Conservation (phyloP, 2,888 invertebrate species). For the Argyra leucocephala region DNA sequence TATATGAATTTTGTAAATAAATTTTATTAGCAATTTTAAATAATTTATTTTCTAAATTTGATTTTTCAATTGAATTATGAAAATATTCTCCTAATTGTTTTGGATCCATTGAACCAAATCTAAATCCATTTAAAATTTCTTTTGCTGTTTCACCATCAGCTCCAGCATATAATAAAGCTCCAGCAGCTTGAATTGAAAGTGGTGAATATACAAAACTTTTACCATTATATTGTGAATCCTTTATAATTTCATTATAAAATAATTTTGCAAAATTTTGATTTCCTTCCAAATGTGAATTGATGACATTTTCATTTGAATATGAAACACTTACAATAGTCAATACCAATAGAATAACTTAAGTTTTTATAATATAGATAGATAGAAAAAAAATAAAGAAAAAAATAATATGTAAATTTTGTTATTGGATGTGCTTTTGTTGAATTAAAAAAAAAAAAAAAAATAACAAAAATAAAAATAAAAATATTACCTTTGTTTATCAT, state of each 20-base stretch:
- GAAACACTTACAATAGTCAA: neutral
- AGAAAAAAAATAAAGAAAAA: no score
- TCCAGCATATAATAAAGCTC: conserved; percentile 60
- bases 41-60: conserved; percentile 29
- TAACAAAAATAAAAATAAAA: no score
- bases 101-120: conserved; percentile 41
- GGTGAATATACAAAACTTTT: conserved; percentile 61
- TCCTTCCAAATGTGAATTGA: neutral
- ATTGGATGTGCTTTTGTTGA: no score
- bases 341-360: neutral
- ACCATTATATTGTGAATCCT: conserved; percentile 48
- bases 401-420: no score
- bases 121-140: conserved; percentile 43
- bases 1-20: conserved; percentile 52
- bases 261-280: conserved; percentile 9
- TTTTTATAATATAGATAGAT: no score
- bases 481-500: neutral
- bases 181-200: conserved; percentile 56
- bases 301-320: neutral
- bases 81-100: conserved; percentile 25
- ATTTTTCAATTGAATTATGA: conserved; percentile 24
- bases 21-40: conserved; percentile 65
- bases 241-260: conserved; percentile 14
- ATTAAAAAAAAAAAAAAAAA: no score
- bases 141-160: conserved; percentile 48